A percentile compares a stretch with the other conserved stretches of the same genome.
These are phyloP conservation scores for Phylloscopus collybita DNA, from an alignment of 2,797 vertebrate species.

Conservation along the genomic window DNA sequence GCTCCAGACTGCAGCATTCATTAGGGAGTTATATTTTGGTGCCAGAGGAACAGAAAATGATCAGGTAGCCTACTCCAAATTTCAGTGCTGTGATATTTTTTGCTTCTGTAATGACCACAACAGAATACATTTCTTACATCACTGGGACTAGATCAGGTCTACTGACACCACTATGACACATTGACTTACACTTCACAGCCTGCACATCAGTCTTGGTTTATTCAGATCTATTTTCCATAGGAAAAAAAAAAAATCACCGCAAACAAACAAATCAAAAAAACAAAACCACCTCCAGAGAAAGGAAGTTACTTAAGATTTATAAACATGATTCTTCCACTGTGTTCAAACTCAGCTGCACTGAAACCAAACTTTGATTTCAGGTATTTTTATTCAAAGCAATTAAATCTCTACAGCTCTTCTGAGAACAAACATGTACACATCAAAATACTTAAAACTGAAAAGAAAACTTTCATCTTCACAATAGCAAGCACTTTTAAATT, in stretches of 20 bases:
- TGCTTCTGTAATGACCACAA: neutral
- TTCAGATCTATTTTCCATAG: neutral
- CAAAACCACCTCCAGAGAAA: neutral
- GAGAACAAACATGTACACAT: conserved; percentile 19
- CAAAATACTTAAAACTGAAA: conserved; percentile 38
- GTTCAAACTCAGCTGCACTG: neutral
- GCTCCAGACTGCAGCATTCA: neutral
- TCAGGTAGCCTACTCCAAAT: neutral
- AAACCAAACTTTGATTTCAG: neutral
- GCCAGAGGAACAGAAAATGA: neutral
- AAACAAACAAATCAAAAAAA: neutral
- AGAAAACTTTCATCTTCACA: conserved; percentile 53
- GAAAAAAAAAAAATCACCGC: accelerated
- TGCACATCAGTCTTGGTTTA: neutral
- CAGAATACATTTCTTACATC: neutral
- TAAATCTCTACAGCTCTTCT: conserved; percentile 6
- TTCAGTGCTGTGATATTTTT: neutral
- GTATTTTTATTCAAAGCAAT: conserved; percentile 6
- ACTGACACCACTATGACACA: neutral
- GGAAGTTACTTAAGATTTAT: neutral
- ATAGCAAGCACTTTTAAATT: conserved; percentile 64
- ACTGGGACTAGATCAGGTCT: neutral
- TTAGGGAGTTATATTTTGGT: neutral
- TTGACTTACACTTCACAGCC: neutral
- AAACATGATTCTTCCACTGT: neutral